phyloP scores from a whole-genome alignment of 2,888 invertebrate genomes.

The Drosophila paramelanica region DNA sequence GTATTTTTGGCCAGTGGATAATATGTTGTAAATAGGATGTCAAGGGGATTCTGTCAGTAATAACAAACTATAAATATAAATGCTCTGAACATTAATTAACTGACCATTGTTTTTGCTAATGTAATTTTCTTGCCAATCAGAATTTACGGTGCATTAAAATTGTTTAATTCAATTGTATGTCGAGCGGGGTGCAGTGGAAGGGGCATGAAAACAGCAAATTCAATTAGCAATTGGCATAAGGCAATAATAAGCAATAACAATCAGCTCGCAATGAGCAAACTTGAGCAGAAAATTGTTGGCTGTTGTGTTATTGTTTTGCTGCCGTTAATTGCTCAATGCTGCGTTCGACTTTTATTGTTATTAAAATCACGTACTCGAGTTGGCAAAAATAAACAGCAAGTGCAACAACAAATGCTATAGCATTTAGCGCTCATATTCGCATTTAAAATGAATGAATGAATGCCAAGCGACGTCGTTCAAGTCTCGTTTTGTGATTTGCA shows the following conservation, averaged over 20 bases:
- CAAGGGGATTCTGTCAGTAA: slow-evolving; percentile 13
- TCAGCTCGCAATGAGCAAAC: slow-evolving; percentile 52
- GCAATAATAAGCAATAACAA: slow-evolving; percentile 62
- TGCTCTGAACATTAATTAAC: slow-evolving; percentile 29
- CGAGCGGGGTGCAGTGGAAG: background rate
- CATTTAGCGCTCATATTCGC: slow-evolving; percentile 28
- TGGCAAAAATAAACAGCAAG: slow-evolving; percentile 36
- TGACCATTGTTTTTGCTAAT: slow-evolving; percentile 31
- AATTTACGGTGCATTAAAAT: slow-evolving; percentile 58
- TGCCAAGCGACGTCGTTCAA: slow-evolving; percentile 42
- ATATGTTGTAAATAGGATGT: slow-evolving; percentile 2
- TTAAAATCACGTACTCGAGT: slow-evolving; percentile 77
- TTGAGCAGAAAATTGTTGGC: slow-evolving; percentile 48
- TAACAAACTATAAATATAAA: slow-evolving; percentile 12
- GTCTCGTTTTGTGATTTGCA: slow-evolving; percentile 56
- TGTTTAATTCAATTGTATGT: slow-evolving; percentile 36
- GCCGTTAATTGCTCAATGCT: slow-evolving; percentile 72
- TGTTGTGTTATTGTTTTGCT: slow-evolving; percentile 32
- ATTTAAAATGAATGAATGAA: slow-evolving; percentile 44
- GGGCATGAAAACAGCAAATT: slow-evolving; percentile 51
- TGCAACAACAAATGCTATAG: slow-evolving; percentile 30
- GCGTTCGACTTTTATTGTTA: slow-evolving; percentile 71
- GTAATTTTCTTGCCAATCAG: slow-evolving; percentile 29
- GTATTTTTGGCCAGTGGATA: background rate
- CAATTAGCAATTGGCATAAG: slow-evolving; percentile 71